Conservation (phyloP, 2,797 vertebrate species). For the Mormyrus proboscirostris region DNA sequence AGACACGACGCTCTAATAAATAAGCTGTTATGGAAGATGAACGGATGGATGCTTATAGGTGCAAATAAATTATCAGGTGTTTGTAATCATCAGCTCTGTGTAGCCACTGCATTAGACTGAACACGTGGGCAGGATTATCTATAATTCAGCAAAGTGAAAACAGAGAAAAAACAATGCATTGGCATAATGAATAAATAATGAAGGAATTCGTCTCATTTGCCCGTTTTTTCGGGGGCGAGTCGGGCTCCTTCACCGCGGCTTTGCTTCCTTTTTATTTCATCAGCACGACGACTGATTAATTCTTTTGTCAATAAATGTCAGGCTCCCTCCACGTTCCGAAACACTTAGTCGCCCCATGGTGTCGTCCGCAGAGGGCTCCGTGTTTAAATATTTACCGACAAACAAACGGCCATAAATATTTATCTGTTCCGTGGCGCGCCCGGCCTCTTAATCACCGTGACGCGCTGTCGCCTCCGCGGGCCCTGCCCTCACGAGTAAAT, state of each 20-base stretch:
- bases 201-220: background rate
- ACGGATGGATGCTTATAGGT: background rate
- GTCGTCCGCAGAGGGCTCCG: background rate
- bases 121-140: background rate
- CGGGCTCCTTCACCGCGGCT: background rate
- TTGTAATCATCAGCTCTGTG: background rate
- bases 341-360: background rate
- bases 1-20: background rate
- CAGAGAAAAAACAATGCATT: background rate
- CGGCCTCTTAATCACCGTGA: background rate
- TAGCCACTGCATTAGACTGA: background rate
- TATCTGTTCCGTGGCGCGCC: background rate
- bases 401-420: constrained; percentile 8
- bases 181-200: constrained; percentile 5
- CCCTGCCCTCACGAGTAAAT: background rate
- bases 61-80: background rate
- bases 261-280: background rate
- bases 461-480: background rate
- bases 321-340: background rate
- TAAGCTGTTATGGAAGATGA: background rate
- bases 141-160: constrained; percentile 10
- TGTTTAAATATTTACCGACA: constrained; percentile 11
- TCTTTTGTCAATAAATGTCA: constrained; percentile 11
- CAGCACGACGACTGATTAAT: background rate
- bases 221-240: background rate